Conservation (phyloP, 2,888 invertebrate genomes). For the Zootermopsis nevadensis region DNA sequence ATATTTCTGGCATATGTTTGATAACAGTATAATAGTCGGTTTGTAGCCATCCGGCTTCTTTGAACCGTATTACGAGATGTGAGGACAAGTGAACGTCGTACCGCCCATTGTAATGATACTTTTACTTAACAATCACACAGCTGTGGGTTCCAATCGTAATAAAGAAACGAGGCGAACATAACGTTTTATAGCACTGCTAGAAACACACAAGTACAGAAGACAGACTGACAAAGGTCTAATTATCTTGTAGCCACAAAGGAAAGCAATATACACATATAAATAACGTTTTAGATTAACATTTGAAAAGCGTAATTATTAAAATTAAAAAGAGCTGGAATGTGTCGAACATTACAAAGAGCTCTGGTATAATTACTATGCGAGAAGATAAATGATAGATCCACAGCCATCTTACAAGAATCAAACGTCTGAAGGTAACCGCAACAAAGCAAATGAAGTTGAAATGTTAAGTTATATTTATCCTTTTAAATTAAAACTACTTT, state of each 20-base stretch:
- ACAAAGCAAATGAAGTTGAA: too few species aligned
- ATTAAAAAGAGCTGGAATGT: not conserved
- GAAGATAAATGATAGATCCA: too few species aligned
- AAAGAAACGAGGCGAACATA: not conserved
- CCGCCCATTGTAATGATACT: slow-evolving; percentile 26
- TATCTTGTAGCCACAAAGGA: not conserved
- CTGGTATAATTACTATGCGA: too few species aligned
- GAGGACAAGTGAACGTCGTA: not conserved
- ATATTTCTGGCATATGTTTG: slow-evolving; percentile 21
- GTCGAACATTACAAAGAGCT: too few species aligned
- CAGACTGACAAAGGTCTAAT: not conserved
- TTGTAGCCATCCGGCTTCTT: not conserved
- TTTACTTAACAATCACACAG: not conserved
- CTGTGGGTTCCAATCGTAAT: slow-evolving; percentile 10
- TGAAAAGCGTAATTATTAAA: not conserved
- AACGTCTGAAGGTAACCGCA: too few species aligned
- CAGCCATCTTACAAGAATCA: too few species aligned
- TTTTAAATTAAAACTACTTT: too few species aligned
- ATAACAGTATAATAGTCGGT: slow-evolving; percentile 17
- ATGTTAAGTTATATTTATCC: too few species aligned
- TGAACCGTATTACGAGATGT: not conserved
- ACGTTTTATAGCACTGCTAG: not conserved
- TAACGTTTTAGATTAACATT: too few species aligned
- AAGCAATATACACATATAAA: not conserved
- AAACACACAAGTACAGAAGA: not conserved